Evolutionary conservation across 2,888 invertebrate species (phyloP).

Genomic region (Troides oblongomaculatus): DNA sequence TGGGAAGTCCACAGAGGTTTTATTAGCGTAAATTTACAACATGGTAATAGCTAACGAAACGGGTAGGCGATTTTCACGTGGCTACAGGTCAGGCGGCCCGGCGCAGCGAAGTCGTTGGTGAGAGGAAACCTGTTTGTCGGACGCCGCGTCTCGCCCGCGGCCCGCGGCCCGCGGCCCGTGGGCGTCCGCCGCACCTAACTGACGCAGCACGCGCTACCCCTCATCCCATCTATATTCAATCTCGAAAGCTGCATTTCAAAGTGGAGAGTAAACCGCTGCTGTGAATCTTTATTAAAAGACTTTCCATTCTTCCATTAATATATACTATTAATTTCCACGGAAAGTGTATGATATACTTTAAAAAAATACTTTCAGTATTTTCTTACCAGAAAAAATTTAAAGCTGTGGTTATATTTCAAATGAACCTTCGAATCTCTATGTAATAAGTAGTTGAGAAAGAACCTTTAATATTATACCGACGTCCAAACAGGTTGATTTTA

Average conservation of each 20-base stretch:
- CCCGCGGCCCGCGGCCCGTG: conserved; percentile 30
- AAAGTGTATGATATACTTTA: not conserved
- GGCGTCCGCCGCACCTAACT: conserved; percentile 60
- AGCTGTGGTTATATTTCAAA: conserved; percentile 12
- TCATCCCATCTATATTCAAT: conserved; percentile 28
- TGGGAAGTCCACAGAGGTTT: not conserved
- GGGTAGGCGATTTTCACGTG: conserved; percentile 35
- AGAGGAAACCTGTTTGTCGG: conserved; percentile 73
- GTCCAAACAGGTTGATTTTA: conserved; percentile 72
- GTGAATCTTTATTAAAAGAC: not conserved
- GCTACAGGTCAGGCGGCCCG: conserved; percentile 38
- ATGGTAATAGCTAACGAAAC: conserved; percentile 13
- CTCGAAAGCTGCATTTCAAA: conserved; percentile 22
- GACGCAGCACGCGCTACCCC: conserved; percentile 34
- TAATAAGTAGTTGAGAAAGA: conserved; percentile 28
- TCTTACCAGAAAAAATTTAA: not conserved
- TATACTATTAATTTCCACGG: not conserved
- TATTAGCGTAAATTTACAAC: conserved; percentile 1
- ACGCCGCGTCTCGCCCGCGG: conserved; percentile 38
- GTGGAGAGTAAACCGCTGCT: not conserved
- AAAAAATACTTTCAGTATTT: not conserved
- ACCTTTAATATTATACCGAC: conserved; percentile 44
- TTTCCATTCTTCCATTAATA: not conserved
- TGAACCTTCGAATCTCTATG: conserved; percentile 5
- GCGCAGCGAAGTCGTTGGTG: conserved; percentile 49